phyloP scores from a whole-genome alignment of 2,797 vertebrate genomes.

The Odontamblyopus lacepedii region DNA sequence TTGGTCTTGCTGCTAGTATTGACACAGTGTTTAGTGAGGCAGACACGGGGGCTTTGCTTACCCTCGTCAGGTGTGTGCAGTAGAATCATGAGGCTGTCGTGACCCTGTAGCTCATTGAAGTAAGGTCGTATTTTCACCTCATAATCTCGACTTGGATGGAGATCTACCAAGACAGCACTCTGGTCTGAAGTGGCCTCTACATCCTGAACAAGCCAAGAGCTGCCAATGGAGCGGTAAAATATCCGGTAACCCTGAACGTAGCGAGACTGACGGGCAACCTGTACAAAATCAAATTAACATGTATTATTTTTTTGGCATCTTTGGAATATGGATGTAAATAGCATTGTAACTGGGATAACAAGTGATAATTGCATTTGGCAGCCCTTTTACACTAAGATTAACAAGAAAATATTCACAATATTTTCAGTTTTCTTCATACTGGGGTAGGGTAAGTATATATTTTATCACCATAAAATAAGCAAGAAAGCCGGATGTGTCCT shows the following conservation, averaged over 20 bases:
- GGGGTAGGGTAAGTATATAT: too few species aligned
- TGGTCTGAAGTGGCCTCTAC: constrained; percentile 77
- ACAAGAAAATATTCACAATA: too few species aligned
- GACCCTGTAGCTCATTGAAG: constrained; percentile 88
- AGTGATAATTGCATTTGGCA: too few species aligned
- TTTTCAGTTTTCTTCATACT: too few species aligned
- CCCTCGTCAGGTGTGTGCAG: constrained; percentile 88
- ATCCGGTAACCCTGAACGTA: constrained; percentile 90
- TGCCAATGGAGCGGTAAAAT: constrained; percentile 82
- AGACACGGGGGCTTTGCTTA: constrained; percentile 55
- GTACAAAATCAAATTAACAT: constrained; percentile 10
- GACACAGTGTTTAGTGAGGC: background rate
- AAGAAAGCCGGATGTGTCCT: too few species aligned
- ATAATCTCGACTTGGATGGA: constrained; percentile 83
- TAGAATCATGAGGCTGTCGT: constrained; percentile 83
- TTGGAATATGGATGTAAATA: background rate
- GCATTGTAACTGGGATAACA: background rate
- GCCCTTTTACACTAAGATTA: too few species aligned
- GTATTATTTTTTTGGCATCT: background rate
- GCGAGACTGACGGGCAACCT: constrained; percentile 85
- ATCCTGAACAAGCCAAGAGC: constrained; percentile 83
- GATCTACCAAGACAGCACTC: constrained; percentile 77
- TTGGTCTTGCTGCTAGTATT: too few species aligned
- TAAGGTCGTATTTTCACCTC: constrained; percentile 92
- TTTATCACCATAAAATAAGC: too few species aligned